Evolutionary conservation across 2,113 vertebrate genomes (phyloP), one percentile per base, ranked within the genome.

Genomic region (Sander vitreus): DNA sequence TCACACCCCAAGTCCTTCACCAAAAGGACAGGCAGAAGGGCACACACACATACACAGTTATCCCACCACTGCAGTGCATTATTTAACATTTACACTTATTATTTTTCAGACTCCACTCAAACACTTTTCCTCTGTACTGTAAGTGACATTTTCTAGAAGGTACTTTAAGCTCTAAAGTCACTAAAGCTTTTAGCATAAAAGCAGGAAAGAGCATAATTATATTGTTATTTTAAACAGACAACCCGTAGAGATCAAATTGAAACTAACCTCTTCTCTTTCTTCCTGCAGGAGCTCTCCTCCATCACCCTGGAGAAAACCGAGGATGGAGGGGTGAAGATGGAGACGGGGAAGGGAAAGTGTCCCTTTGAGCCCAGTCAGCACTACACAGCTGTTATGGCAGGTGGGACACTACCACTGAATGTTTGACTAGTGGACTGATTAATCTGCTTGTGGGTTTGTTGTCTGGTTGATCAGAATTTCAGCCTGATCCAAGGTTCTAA

Each of bases 331-430:
- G 88, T 95, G 64, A 93, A 73, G 83, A 95, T 95, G 95, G 96
- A 97, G 90, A 96, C 95, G 0, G 97, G 97, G 78, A 96, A 96
- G 81, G 95, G 96, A 21, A 97, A 96, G 90, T 97, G 97, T 89
- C 97, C 97, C 75, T 97, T 97, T 93, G 96, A 97, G 86, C 96
- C 97, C 74, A 95, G 91, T 84, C 96, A 97, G 89, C 95, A 95
- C 33, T 97, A 96, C 89, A 94, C 97, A 39, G 96, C 97, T 73
- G 94, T 97, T 18, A 96, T 97, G 96, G 96, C 95, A 93, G 95
- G 96, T 95, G 81, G 48, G 82, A 16, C 4, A n/a, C 62, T 39
- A 16, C 15, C 2, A 6, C 30, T 43, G 15, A 45, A 39, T n/a
- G 12, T 27, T 1, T 8, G 27, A 39, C 6, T 10, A 11, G 10